phyloP scores from a whole-genome alignment of 2,888 invertebrate species.

The Muschampia plurimacula region DNA sequence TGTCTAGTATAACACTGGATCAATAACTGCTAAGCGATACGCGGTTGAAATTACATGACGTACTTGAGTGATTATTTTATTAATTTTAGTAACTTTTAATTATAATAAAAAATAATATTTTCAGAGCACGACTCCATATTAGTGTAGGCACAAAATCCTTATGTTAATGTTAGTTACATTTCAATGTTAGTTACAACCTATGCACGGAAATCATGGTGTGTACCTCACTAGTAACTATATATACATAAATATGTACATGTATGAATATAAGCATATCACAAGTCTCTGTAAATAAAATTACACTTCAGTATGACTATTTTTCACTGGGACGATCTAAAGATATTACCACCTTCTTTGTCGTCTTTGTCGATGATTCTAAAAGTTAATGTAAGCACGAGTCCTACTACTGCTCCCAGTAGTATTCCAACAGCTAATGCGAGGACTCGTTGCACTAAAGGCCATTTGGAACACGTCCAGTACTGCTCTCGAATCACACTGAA shows the following conservation, averaged over 20 bases:
- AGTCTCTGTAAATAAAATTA: too few species aligned
- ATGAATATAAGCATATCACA: too few species aligned
- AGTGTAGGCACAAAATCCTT: too few species aligned
- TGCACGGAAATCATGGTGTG: too few species aligned
- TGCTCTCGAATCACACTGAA: constrained; percentile 77
- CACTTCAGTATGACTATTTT: too few species aligned
- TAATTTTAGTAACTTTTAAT: too few species aligned
- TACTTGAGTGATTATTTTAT: not conserved
- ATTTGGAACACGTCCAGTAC: constrained; percentile 76
- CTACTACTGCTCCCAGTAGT: constrained; percentile 68
- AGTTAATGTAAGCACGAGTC: constrained; percentile 60
- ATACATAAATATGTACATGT: too few species aligned
- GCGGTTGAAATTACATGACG: not conserved
- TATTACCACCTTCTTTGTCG: constrained; percentile 45
- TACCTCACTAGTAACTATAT: too few species aligned
- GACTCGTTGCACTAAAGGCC: constrained; percentile 67
- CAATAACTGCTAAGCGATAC: constrained; percentile 13
- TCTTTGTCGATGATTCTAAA: constrained; percentile 50
- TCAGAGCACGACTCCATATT: too few species aligned
- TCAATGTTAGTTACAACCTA: too few species aligned
- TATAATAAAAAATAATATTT: too few species aligned
- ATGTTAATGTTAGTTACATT: too few species aligned
- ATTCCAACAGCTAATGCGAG: constrained; percentile 69
- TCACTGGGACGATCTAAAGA: constrained; percentile 51
- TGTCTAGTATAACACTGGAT: not conserved